Evolutionary conservation across 2,888 invertebrate species (phyloP), one percentile per base, ranked within the genome.

Genomic region (Schizotus pectinicornis): DNA sequence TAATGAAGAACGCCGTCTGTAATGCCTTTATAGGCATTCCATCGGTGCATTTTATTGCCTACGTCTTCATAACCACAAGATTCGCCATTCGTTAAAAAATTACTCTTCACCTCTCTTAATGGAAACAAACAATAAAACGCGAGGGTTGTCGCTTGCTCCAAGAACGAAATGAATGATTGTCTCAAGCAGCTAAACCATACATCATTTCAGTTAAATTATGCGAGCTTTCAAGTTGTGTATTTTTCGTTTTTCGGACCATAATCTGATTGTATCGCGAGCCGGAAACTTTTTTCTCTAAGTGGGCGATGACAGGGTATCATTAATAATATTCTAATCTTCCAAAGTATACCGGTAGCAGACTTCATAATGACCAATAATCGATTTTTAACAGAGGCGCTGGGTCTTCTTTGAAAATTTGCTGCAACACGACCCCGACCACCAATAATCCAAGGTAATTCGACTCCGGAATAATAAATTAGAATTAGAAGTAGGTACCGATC

Each of bases 221-320:
- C 62, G 57, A 60, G 64, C 61, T 61, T 59, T 55, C 59, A 55
- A 34, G 38, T 46, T 51, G 45, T 51, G 52, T 51, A 9, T 49
- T 50, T 58, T 62, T 59, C 59, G 56, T 50, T 59, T 54, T 41
- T 59, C 38, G 43, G 53, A 11, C 22, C 35, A 59, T 70, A 69
- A 70, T 69, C 63, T 67, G 68, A 70, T 69, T 63, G 67, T 60
- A 56, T 50, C 65, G 63, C 61, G 49, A 43, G 55, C 59, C 64
- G 65, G 63, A 61, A 64, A 67, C 63, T 63, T 62, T 68, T 67
- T 60, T 22, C 22, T 61, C 62, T 67, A 67, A 68, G 69, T 69
- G 64, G 72, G 67, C 70, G 73, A 64, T 65, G 71, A 71, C 71
- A 69, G 68, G 56, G 41, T 58, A 65, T 67, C 71, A 73, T 73